Evolutionary conservation across 2,113 vertebrate species (phyloP), one percentile per base, ranked within the genome.

Genomic region (Erinaceus europaeus): DNA sequence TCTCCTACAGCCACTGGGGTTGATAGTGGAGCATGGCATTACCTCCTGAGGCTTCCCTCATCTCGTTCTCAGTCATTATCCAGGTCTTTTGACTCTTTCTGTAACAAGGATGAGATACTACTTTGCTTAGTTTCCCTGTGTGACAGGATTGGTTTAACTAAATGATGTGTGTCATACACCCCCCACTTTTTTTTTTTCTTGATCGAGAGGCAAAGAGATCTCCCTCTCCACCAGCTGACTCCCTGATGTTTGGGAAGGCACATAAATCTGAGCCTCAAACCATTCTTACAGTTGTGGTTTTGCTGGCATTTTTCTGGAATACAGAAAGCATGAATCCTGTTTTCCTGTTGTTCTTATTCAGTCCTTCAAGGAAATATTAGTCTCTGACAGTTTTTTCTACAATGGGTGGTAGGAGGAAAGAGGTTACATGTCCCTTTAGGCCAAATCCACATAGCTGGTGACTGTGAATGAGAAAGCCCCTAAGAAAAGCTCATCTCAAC

Each of bases 231-330:
- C 34, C 23, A 67, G 5, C 40, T 25, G 5, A 75, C 38, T 64
- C 53, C 61, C 34, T 74, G 86, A 90, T 44, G 27, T 87, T 84
- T 64, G 75, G 38, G 36, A 84, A 68, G 59, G 38, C 73, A 21
- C 23, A 36, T 13, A 0, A n/a, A 23, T 62, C 36, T 29, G 38
- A 69, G 20, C 52, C 46, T 76, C 53, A 82, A 48, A 52, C 32
- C 36, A 6, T 77, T 27, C 34, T 77, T 17, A 74, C 77, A 40
- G 21, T 68, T 72, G 44, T 52, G 50, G 67, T 85, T 86, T 90
- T 91, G 71, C 4, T 72, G 83, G 18, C 44, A 64, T 48, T n/a
- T 46, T 90, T 84, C 76, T 88, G 55, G 5, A 81, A 55, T 72
- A 8, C 59, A 65, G 69, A 40, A 59, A 89, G 17, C 29, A 25